phyloP scores from a whole-genome alignment of 2,888 invertebrate genomes.

The Cheilosia vernalis region DNA sequence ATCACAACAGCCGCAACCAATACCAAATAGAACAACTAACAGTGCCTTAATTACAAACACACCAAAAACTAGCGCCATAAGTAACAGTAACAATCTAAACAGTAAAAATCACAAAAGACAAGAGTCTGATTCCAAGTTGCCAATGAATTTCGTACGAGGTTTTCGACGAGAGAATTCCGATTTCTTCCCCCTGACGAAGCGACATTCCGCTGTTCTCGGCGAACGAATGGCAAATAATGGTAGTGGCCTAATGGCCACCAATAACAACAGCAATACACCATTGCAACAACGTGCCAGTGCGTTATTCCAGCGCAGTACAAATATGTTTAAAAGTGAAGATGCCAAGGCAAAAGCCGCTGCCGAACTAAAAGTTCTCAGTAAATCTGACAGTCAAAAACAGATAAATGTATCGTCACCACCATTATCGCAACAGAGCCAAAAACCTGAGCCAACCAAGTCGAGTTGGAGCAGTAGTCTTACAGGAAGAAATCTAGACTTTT shows the following conservation, averaged over 20 bases:
- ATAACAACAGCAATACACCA: conserved; percentile 80
- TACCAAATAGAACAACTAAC: conserved; percentile 71
- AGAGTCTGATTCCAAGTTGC: conserved; percentile 89
- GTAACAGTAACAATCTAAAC: conserved; percentile 81
- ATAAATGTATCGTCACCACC: conserved; percentile 60
- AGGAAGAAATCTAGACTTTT: conserved; percentile 83
- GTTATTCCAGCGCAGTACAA: conserved; percentile 87
- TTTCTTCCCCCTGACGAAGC: conserved; percentile 90
- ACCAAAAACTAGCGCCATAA: conserved; percentile 83
- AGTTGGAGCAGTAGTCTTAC: conserved; percentile 82
- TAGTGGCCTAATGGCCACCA: conserved; percentile 50
- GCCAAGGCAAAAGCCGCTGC: conserved; percentile 81
- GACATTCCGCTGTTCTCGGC: conserved; percentile 89
- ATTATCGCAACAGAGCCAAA: conserved; percentile 52
- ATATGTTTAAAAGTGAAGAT: conserved; percentile 80
- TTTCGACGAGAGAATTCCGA: conserved; percentile 94
- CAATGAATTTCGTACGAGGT: conserved; percentile 89
- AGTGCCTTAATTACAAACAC: conserved; percentile 76
- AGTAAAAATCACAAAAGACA: conserved; percentile 87
- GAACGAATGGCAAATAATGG: conserved; percentile 80
- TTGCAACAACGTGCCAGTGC: conserved; percentile 87
- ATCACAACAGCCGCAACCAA: conserved; percentile 61
- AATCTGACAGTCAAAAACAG: conserved; percentile 82
- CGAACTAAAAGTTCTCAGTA: conserved; percentile 90
- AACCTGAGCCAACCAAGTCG: conserved; percentile 78